Evolutionary conservation across 2,113 vertebrate species (phyloP).

Genomic region (Crypturellus undulatus): DNA sequence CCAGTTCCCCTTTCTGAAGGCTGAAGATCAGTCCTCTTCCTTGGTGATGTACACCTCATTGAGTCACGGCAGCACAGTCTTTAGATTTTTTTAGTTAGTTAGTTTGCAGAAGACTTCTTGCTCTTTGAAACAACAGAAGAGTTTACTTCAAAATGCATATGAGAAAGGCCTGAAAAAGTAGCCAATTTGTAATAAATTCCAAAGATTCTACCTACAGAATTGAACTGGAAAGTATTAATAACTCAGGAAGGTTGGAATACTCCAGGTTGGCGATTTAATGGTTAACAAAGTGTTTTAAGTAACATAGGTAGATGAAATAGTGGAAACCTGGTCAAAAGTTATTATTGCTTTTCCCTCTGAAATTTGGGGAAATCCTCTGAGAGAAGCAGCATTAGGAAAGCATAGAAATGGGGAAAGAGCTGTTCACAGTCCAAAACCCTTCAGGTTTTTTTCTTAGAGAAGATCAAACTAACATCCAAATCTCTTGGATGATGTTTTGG

Average conservation of each 20-base stretch:
- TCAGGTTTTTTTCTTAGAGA: background rate
- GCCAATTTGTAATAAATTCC: background rate
- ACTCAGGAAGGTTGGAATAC: background rate
- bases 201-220: background rate
- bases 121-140: background rate
- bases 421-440: background rate
- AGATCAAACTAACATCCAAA: background rate
- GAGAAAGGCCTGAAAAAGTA: background rate
- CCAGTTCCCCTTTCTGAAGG: background rate
- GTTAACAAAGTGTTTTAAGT: background rate
- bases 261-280: background rate
- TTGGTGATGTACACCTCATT: background rate
- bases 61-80: background rate
- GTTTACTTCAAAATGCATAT: background rate
- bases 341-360: fast-evolving
- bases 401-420: background rate
- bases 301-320: background rate
- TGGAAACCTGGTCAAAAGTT: background rate
- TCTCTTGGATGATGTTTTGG: background rate
- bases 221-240: background rate
- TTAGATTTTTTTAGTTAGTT: background rate
- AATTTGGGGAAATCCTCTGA: background rate
- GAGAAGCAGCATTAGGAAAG: background rate
- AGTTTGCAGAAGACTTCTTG: background rate
- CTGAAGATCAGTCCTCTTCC: background rate